Percentiles rank a stretch among this genome's conserved stretches.
These are phyloP conservation scores for Emydura subglobosa DNA, from an alignment of 2,113 vertebrate genomes.

Conservation along the genomic window DNA sequence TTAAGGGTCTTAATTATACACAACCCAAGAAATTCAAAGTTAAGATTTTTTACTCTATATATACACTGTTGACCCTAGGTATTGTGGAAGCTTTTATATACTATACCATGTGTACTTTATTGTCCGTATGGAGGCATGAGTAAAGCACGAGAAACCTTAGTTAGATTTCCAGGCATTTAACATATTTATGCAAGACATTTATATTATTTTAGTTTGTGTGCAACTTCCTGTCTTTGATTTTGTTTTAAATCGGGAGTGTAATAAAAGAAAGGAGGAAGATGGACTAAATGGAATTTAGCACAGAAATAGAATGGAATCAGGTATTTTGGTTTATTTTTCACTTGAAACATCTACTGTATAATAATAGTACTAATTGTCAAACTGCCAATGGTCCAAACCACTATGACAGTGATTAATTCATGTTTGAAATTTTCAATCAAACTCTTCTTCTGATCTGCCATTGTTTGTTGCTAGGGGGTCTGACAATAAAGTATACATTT, in stretches of 20 bases:
- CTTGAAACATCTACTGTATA: not conserved
- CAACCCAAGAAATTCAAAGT: constrained; percentile 35
- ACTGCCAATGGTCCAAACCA: not conserved
- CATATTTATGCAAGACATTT: not conserved
- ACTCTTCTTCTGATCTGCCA: not conserved
- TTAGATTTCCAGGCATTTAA: not conserved
- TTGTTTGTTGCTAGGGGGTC: rapidly evolving
- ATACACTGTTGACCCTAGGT: not conserved
- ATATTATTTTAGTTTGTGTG: not conserved
- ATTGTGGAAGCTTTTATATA: not conserved
- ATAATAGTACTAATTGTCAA: not conserved
- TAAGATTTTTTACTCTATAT: constrained; percentile 11
- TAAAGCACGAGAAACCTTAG: not conserved
- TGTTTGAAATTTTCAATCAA: not conserved
- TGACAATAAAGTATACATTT: not conserved
- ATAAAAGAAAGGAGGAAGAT: not conserved
- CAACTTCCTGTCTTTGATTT: not conserved
- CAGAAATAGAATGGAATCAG: not conserved
- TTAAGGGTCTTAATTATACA: constrained; percentile 50
- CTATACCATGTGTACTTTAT: not conserved
- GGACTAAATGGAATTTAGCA: not conserved
- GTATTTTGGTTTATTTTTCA: not conserved
- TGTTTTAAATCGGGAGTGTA: not conserved
- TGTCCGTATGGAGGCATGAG: not conserved
- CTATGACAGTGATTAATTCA: not conserved